Evolutionary conservation across 2,888 invertebrate genomes (phyloP).

Genomic region (Nasonia oneida): DNA sequence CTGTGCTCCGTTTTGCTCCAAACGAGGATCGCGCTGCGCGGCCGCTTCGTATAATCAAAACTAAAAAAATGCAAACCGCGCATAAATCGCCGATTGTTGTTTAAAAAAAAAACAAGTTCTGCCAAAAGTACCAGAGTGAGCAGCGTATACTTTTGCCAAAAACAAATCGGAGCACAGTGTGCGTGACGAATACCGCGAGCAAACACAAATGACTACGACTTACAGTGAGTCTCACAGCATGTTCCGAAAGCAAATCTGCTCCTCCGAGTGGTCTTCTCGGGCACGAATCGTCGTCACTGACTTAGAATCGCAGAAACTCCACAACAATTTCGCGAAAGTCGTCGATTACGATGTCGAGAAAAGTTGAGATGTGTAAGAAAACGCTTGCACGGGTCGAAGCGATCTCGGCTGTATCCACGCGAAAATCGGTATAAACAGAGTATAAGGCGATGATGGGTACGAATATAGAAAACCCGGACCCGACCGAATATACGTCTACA

Average conservation of each 20-base stretch:
- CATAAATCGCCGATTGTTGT: neutral
- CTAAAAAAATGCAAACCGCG: neutral
- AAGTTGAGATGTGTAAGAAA: neutral
- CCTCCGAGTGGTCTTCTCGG: neutral
- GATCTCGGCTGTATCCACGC: neutral
- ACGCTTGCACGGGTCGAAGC: slow-evolving; percentile 40
- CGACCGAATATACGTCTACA: slow-evolving; percentile 12
- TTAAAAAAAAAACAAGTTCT: neutral
- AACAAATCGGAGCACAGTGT: neutral
- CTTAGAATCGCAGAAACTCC: neutral
- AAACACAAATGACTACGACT: neutral
- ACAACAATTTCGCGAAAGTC: too few relatives aligned
- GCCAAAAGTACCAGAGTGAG: neutral
- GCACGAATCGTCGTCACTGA: neutral
- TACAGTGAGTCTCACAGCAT: slow-evolving; percentile 27
- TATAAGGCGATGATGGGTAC: neutral
- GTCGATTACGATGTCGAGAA: neutral
- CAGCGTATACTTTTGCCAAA: neutral
- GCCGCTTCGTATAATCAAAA: neutral
- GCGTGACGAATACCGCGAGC: too few relatives aligned
- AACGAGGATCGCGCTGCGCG: neutral
- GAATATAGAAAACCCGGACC: neutral
- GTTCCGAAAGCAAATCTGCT: neutral
- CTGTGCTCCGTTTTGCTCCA: slow-evolving; percentile 21
- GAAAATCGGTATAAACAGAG: neutral